These are phyloP conservation scores for Hyperoplus immaculatus DNA, from an alignment of 2,797 vertebrate genomes.

Conservation along the genomic window DNA sequence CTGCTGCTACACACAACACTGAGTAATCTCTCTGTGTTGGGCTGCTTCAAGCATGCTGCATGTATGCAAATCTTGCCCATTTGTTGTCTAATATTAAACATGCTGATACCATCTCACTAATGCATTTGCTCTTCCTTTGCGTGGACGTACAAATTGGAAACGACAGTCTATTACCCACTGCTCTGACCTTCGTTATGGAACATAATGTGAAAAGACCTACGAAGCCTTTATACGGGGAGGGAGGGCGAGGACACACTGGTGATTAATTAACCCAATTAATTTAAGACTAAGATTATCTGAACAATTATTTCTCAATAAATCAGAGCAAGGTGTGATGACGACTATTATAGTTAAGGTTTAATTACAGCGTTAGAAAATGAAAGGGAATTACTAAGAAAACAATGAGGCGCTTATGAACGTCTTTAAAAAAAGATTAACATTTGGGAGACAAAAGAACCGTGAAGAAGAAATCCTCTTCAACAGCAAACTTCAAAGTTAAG, in stretches of 20 bases:
- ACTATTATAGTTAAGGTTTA: slow-evolving; percentile 79
- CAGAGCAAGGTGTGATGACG: slow-evolving; percentile 77
- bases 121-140: slow-evolving; percentile 77
- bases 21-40: slow-evolving; percentile 46
- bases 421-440: slow-evolving; percentile 25
- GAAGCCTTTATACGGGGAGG: slow-evolving; percentile 71
- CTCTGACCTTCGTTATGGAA: slow-evolving; percentile 81
- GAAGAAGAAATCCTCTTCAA: slow-evolving; percentile 1
- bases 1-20: slow-evolving; percentile 26
- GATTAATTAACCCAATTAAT: slow-evolving; percentile 88
- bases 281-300: slow-evolving; percentile 84
- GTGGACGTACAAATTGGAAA: slow-evolving; percentile 80
- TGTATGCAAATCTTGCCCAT: slow-evolving; percentile 72
- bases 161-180: slow-evolving; percentile 80
- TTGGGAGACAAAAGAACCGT: neutral
- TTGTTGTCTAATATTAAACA: slow-evolving; percentile 80
- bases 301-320: slow-evolving; percentile 85
- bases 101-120: slow-evolving; percentile 76
- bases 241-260: slow-evolving; percentile 62
- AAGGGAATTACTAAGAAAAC: slow-evolving; percentile 50
- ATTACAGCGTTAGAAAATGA: slow-evolving; percentile 75
- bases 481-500: neutral
- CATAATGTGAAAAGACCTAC: slow-evolving; percentile 80
- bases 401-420: slow-evolving; percentile 19
- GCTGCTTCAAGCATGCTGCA: slow-evolving; percentile 43